These are phyloP conservation scores for Silurus lanzhouensis DNA, from an alignment of 2,797 vertebrate species.

Conservation along the genomic window DNA sequence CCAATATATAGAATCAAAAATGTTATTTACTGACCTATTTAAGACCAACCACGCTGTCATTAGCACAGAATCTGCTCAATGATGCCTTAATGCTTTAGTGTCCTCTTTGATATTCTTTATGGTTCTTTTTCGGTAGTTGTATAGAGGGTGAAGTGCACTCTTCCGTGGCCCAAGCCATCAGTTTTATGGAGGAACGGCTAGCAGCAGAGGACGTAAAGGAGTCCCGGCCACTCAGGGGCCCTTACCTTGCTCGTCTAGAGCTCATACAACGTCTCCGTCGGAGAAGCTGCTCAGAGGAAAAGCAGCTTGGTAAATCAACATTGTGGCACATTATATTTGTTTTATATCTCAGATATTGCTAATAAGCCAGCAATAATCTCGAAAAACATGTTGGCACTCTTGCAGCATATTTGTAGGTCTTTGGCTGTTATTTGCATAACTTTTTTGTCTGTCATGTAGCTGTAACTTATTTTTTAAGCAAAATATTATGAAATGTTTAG, in stretches of 20 bases:
- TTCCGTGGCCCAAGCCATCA: constrained; percentile 82
- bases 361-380: not conserved
- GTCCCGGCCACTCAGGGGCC: constrained; percentile 84
- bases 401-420: no score
- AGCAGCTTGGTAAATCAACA: constrained; percentile 78
- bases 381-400: not conserved
- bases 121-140: constrained; percentile 72
- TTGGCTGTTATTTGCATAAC: no score
- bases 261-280: constrained; percentile 83
- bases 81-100: not conserved
- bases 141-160: constrained; percentile 87
- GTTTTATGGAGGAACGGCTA: constrained; percentile 86
- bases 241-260: constrained; percentile 89
- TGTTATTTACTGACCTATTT: not conserved
- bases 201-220: constrained; percentile 79
- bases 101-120: not conserved
- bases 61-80: not conserved
- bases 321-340: not conserved
- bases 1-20: not conserved
- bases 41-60: not conserved
- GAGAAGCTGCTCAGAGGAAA: constrained; percentile 81
- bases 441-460: no score
- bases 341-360: not conserved
- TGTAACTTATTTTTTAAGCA: no score
- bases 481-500: no score